These are phyloP conservation scores for Polydrusus cervinus DNA, from an alignment of 2,888 invertebrate genomes.

Conservation along the genomic window DNA sequence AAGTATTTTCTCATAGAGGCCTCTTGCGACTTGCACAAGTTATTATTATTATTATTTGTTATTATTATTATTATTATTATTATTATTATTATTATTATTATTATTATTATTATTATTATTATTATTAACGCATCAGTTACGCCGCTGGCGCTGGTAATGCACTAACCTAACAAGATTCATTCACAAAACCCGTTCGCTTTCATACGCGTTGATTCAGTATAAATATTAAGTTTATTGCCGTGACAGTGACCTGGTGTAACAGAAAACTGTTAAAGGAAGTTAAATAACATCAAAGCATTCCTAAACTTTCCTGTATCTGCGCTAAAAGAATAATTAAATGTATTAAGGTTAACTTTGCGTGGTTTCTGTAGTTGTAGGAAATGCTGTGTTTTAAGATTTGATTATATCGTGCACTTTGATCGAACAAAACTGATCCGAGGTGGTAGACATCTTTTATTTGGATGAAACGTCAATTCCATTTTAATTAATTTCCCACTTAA, in stretches of 20 bases:
- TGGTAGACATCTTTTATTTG: too few species aligned
- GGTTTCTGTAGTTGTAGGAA: background rate
- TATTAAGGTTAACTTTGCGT: conserved; percentile 6
- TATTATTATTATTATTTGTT: too few species aligned
- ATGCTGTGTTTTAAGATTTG: background rate
- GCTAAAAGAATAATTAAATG: conserved; percentile 10
- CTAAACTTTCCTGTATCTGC: background rate
- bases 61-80: too few species aligned
- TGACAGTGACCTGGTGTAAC: conserved; percentile 20
- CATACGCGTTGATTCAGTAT: conserved; percentile 8
- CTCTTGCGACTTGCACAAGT: too few species aligned
- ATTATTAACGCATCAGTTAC: background rate
- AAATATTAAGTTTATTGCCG: conserved; percentile 6
- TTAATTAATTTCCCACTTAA: too few species aligned
- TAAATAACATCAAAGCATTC: background rate
- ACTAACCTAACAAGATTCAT: conserved; percentile 7
- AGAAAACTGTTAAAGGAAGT: conserved; percentile 10
- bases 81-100: too few species aligned
- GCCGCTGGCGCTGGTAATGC: background rate
- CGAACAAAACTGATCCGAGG: too few species aligned
- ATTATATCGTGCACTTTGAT: background rate
- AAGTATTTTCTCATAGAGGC: too few species aligned
- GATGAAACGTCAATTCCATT: too few species aligned
- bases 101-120: too few species aligned
- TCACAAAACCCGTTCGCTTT: conserved; percentile 8